Conservation (phyloP, 2,888 invertebrate genomes). For the Megalurothrips usitatus region DNA sequence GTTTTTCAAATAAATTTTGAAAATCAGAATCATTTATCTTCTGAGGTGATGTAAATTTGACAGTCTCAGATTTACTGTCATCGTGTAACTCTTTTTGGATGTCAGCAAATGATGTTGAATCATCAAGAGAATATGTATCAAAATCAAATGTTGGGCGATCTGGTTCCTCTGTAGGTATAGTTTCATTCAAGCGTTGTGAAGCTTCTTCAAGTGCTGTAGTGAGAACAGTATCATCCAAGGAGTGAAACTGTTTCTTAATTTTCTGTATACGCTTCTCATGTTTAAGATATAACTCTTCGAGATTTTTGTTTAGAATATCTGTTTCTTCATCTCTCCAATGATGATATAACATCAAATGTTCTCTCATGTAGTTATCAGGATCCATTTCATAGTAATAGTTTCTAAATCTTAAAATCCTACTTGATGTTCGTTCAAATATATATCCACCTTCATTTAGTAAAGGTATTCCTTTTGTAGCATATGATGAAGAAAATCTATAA, state of each 20-base stretch:
- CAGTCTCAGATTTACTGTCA: too few relatives aligned
- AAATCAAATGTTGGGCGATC: neutral
- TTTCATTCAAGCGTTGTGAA: neutral
- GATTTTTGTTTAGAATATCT: conserved; percentile 30
- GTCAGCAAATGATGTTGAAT: too few relatives aligned
- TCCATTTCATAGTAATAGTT: conserved; percentile 33
- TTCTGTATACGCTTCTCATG: too few relatives aligned
- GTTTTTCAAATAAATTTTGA: conserved; percentile 30
- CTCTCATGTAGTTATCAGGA: conserved; percentile 36
- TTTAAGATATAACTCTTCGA: conserved; percentile 29
- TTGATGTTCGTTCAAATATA: too few relatives aligned
- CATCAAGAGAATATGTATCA: too few relatives aligned
- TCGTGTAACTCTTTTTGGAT: too few relatives aligned
- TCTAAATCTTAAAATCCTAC: neutral
- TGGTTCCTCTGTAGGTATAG: neutral
- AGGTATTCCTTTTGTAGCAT: neutral
- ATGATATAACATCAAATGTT: conserved; percentile 39
- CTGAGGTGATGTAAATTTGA: conserved; percentile 28
- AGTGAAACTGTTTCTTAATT: conserved; percentile 1
- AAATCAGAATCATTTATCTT: conserved; percentile 31
- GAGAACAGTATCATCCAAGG: conserved; percentile 29
- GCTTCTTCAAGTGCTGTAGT: conserved; percentile 1
- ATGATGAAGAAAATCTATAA: conserved; percentile 32
- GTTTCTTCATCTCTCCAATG: conserved; percentile 39
- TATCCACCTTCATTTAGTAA: too few relatives aligned